Base-by-base conservation (phyloP, 92 coral and sea anemone genomes). In the Phenganax subtilis region DNA sequence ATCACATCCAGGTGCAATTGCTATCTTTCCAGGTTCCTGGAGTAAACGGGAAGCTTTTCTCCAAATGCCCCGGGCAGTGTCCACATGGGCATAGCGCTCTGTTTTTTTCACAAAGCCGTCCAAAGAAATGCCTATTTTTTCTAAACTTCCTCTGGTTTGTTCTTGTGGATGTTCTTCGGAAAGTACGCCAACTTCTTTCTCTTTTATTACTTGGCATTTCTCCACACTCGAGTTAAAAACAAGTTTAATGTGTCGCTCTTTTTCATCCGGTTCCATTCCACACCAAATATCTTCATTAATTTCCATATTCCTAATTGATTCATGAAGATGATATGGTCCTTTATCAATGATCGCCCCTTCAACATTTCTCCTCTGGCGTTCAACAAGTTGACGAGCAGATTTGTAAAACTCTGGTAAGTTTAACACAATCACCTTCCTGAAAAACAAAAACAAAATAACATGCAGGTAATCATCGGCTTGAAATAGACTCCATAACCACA, bases 1-100 rank as follows among this genome's bases (percentile, higher is more conserved):
- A 27, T 54, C 76, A 52, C 86, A 86, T 7, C 87, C 90, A 14
- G 90, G 90, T 51, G 90, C 90, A 51, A 20, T 76, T 47, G 69
- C 54, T 29, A 87, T 84, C 58, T 83, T 73, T 60, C 64, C 74
- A 29, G 82, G 81, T 57, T 54, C 72, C 12, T 51, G 30, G 30
- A 84, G 76, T 73, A 87, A 75, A 54, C 79, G 85, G 16, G 29
- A 54, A 10, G 85, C 87, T 73, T 87, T 83, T 37, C 52, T 54
- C 54, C 81, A 87, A 12, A 84, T 84, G 37, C 83, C 84, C 80
- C 72, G 72, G 53, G 77, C 57, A 15, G 89, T 87, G 63, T 75
- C 90, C 55, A 51, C 74, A 28, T 52, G 0, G 65, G 54, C 16
- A 86, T 66, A 75, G 16, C 81, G 12, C 44, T 44, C 63, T 82